Base-by-base conservation (phyloP, 2,797 vertebrate genomes). In the Dromococcyx pavoninus region DNA sequence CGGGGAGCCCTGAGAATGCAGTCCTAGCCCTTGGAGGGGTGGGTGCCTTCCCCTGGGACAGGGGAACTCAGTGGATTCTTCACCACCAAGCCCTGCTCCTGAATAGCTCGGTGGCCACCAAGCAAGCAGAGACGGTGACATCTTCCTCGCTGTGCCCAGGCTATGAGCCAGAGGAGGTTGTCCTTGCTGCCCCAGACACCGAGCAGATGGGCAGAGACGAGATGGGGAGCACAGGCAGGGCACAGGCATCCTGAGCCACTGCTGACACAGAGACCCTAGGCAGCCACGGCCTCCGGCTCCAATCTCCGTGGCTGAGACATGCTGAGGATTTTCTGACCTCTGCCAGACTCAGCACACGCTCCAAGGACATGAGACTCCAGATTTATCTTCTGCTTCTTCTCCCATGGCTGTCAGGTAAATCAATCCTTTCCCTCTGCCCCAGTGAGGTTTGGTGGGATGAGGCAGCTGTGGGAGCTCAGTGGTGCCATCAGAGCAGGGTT, bases 391-490 rank as follows among this genome's bases (percentile, higher is more conserved):
- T 96, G 44, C 90, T 96, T 85, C 77, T 97, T 58, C 61, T 96
- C 44, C 78, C 84, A 37, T 8, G 14, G 44, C 33, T 95, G 44
- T 28, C 97, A 97, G 97, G 97, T 97, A 97, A 96, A 74, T 69
- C 4, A 0, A 4, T 12, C 22, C 23, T 90, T 94, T 84, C 51
- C 4, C 2, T 78, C 24, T 75, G 57, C 27, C 39, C 9, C 13
- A 16, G 33, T 30, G 71, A 71, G 18, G 18, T 7, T 91, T 53
- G 60, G 77, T 79, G 74, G 83, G 73, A 62, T 0, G 0, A 71
- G 64, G 39, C 13, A 62, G 53, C 53, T 44, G 18, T 57, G 60
- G 61, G 61, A 73, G 41, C 56, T 91, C 86, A 35, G 50, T 17
- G 56, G 64, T 1, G 7, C 76, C 67, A 65, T 65, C 2, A 1